These are phyloP conservation scores for Sylvicola fuscatus DNA, from an alignment of 2,888 invertebrate genomes.

Conservation along the genomic window DNA sequence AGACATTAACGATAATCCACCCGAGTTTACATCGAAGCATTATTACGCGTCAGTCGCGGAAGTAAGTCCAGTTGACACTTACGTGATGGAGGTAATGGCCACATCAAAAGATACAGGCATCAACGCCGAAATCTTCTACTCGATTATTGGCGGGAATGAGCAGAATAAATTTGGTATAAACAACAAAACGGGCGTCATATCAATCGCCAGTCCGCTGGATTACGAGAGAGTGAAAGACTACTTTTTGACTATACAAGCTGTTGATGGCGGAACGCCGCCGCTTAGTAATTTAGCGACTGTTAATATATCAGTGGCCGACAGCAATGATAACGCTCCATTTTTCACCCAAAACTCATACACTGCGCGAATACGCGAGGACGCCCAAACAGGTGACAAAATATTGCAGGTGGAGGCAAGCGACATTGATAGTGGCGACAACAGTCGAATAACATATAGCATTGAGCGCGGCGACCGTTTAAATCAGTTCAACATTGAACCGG, in stretches of 20 bases:
- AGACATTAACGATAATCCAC: slow-evolving; percentile 91
- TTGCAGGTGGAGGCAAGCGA: slow-evolving; percentile 66
- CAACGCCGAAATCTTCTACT: slow-evolving; percentile 81
- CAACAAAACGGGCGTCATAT: slow-evolving; percentile 50
- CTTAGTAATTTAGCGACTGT: slow-evolving; percentile 72
- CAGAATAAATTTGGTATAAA: slow-evolving; percentile 67
- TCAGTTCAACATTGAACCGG: slow-evolving; percentile 58
- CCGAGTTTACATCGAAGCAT: slow-evolving; percentile 68
- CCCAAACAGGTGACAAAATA: slow-evolving; percentile 45
- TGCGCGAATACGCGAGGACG: slow-evolving; percentile 61
- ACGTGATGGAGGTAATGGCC: slow-evolving; percentile 70
- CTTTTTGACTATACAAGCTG: slow-evolving; percentile 71
- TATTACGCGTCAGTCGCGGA: slow-evolving; percentile 64
- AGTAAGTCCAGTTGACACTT: slow-evolving; percentile 53
- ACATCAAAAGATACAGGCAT: slow-evolving; percentile 81
- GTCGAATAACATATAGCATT: slow-evolving; percentile 56
- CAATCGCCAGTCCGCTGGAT: slow-evolving; percentile 60
- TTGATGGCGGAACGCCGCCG: slow-evolving; percentile 76
- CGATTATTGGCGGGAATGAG: slow-evolving; percentile 73
- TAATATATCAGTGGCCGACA: slow-evolving; percentile 66
- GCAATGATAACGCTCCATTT: slow-evolving; percentile 71
- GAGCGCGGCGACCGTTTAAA: slow-evolving; percentile 52
- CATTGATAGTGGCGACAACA: slow-evolving; percentile 63
- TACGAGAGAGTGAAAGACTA: slow-evolving; percentile 74
- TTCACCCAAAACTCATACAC: slow-evolving; percentile 60